Conservation (phyloP, 2,797 vertebrate genomes). For the Typhlichthys eigenmanni region DNA sequence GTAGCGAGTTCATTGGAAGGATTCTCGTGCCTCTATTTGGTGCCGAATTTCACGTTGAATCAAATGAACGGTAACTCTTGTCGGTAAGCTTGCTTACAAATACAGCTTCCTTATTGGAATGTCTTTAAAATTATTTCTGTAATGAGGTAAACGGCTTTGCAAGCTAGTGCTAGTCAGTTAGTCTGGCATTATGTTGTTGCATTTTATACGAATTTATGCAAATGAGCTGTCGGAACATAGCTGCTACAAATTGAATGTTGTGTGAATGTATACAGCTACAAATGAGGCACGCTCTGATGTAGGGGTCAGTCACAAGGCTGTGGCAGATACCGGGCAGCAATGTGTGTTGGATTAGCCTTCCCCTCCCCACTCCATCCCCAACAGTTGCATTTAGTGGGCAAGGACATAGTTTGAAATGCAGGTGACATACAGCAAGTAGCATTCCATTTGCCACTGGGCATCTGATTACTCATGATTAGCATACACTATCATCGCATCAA, state of each 20-base stretch:
- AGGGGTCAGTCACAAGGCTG: conserved; percentile 42
- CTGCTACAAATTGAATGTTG: conserved; percentile 81
- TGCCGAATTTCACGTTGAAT: conserved; percentile 53
- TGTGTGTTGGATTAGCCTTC: conserved; percentile 69
- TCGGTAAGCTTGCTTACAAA: conserved; percentile 54
- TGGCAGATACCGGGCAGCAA: conserved; percentile 65
- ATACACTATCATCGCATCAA: conserved; percentile 98
- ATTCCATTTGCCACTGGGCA: conserved; percentile 86
- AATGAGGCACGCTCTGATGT: conserved; percentile 59
- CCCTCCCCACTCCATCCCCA: conserved; percentile 84
- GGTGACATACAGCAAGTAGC: conserved; percentile 86
- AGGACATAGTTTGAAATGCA: conserved; percentile 91
- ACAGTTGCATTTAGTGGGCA: conserved; percentile 63
- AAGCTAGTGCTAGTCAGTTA: conserved; percentile 39
- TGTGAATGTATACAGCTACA: conserved; percentile 67
- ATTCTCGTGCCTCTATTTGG: conserved; percentile 44
- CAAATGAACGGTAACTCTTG: conserved; percentile 53
- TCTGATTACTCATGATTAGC: conserved; percentile 95
- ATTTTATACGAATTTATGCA: conserved; percentile 87
- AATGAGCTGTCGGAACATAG: conserved; percentile 80
- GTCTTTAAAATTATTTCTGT: conserved; percentile 68
- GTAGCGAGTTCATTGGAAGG: conserved; percentile 38
- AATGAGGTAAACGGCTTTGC: conserved; percentile 42
- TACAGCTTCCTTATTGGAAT: conserved; percentile 57
- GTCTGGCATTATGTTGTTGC: conserved; percentile 80